Base-by-base conservation (phyloP, 2,888 invertebrate genomes). In the Monoplex corrugatus region DNA sequence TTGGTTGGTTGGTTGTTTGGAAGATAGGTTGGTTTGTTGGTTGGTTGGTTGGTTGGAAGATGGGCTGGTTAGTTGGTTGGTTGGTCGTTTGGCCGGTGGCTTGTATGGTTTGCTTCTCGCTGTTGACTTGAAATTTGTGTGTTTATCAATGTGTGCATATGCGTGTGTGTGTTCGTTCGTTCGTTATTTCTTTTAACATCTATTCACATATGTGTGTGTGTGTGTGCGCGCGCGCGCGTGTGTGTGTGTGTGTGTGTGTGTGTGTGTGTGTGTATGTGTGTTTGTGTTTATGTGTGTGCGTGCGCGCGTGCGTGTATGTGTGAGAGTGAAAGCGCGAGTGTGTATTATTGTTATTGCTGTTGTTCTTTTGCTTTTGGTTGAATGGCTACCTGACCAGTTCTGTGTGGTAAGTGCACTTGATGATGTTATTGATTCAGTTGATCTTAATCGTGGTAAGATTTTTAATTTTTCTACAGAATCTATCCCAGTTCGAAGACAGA, bases 231-330 rank as follows among this genome's bases (percentile, higher is more conserved):
- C 32, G 86, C 35, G 86, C 63, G 57, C 63, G 86, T 86, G 86
- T 86, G 57, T 86, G 86, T 86, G 86, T 86, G 63, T 86, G 86
- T 86, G 63, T 35, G 86, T 68, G 63, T 68, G 72, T 43, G 86
- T 63, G 63, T 63, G 63, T 63, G 23, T 13, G 63, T 63, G 63
- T 63, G 63, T 63, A 28, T 23, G 63, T 63, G 63, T 63, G 63
- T 63, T 13, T 63, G 16, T 63, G 63, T 63, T 28, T 13, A 6
- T 63, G 63, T 63, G 63, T 63, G 0, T 1, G 63, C 6, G 63
- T 63, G 63, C n/a, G 19, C n/a, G 63, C n/a, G 63, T n/a, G n/a
- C n/a, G n/a, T n/a, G n/a, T n/a, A n/a, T n/a, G n/a, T n/a, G n/a
- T n/a, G n/a, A n/a, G n/a, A n/a, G n/a, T n/a, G n/a, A n/a, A n/a